Evolutionary conservation across 2,888 invertebrate genomes (phyloP).

Genomic region (Sinodicranocentrus sp.): DNA sequence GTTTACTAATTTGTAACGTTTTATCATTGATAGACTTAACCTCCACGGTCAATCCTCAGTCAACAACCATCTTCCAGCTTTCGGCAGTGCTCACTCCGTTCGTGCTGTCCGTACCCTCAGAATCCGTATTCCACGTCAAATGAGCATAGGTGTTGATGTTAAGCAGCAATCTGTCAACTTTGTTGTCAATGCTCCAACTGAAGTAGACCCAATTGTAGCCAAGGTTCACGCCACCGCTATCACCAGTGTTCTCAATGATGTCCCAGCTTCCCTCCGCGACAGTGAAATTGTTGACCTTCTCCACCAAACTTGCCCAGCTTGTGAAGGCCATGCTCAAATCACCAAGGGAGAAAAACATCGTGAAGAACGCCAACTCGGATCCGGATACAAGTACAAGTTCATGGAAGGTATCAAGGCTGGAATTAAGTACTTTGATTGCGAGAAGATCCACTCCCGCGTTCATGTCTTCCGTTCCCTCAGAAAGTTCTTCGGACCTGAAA

Average conservation of each 20-base stretch:
- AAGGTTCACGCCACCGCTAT: constrained; percentile 73
- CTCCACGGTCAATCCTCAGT: constrained; percentile 69
- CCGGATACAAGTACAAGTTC: constrained; percentile 73
- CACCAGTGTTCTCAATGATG: constrained; percentile 69
- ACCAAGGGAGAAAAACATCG: constrained; percentile 75
- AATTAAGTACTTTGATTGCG: constrained; percentile 75
- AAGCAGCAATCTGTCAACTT: constrained; percentile 73
- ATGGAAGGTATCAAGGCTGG: constrained; percentile 75
- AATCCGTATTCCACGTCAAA: constrained; percentile 72
- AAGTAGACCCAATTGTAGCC: constrained; percentile 72
- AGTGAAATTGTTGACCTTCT: constrained; percentile 69
- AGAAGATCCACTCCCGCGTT: constrained; percentile 74
- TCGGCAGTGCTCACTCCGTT: constrained; percentile 73
- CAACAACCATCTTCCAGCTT: constrained; percentile 74
- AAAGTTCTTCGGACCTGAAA: constrained; percentile 75
- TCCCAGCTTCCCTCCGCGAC: constrained; percentile 68
- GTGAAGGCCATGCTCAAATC: constrained; percentile 69
- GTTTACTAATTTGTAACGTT: neutral
- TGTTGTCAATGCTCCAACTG: constrained; percentile 70
- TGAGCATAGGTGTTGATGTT: constrained; percentile 72
- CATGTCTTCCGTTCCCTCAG: constrained; percentile 72
- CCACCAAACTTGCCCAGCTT: constrained; percentile 73
- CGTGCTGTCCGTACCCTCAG: constrained; percentile 72
- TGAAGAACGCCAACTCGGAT: constrained; percentile 73
- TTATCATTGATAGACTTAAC: constrained; percentile 52